These are phyloP conservation scores for Blera fallax DNA, from an alignment of 2,888 invertebrate genomes.

Conservation along the genomic window DNA sequence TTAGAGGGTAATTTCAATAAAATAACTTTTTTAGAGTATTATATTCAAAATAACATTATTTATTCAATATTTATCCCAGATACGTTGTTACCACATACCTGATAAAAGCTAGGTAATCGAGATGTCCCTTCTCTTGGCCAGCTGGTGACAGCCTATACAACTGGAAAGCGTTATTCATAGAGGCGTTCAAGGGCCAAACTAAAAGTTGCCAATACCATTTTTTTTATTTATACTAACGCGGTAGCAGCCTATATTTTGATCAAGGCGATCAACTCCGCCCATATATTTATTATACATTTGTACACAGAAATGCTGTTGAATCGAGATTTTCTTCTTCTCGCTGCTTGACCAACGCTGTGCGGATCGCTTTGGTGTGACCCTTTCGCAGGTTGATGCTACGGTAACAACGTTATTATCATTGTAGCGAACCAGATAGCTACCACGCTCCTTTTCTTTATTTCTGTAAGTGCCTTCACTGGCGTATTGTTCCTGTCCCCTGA, in stretches of 20 bases:
- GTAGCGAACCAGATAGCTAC: too few species aligned
- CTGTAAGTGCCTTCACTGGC: too few species aligned
- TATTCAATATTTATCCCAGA: neutral
- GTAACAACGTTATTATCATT: too few species aligned
- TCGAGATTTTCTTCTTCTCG: neutral
- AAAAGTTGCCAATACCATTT: neutral
- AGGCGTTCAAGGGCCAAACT: neutral
- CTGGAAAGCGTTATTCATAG: neutral
- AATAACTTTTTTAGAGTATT: neutral
- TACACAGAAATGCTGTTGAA: neutral
- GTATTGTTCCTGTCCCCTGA: too few species aligned
- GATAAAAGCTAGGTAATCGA: neutral
- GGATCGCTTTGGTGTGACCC: too few species aligned
- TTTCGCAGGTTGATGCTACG: too few species aligned
- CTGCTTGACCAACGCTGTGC: too few species aligned
- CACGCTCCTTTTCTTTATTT: too few species aligned
- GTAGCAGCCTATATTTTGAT: neutral
- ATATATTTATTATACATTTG: neutral
- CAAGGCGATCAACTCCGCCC: slow-evolving; percentile 1
- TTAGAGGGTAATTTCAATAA: neutral
- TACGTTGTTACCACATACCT: neutral
- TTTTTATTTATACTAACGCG: neutral
- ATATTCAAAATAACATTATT: neutral
- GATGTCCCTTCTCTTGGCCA: neutral
- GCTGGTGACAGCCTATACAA: neutral